These are phyloP conservation scores for Odontophorus gujanensis DNA, from an alignment of 2,113 vertebrate species.

Conservation along the genomic window DNA sequence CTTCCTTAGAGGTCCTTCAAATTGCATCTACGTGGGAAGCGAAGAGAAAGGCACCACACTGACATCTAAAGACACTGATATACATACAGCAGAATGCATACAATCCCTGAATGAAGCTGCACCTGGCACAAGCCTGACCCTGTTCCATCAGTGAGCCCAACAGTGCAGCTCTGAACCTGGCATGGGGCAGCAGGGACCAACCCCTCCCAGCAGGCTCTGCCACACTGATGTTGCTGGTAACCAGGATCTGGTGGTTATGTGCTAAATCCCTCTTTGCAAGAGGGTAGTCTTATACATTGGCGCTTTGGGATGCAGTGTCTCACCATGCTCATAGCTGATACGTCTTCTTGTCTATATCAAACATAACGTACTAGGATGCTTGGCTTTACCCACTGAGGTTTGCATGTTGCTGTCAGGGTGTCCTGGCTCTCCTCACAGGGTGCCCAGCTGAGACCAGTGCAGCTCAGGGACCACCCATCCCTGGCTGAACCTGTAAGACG, in stretches of 20 bases:
- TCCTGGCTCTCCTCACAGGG: neutral
- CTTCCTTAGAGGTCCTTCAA: neutral
- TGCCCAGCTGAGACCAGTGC: fast-evolving
- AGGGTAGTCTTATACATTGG: neutral
- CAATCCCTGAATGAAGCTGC: neutral
- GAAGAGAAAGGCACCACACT: conserved; percentile 20
- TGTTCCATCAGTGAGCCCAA: neutral
- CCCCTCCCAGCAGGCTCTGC: too few species aligned
- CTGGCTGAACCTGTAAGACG: neutral
- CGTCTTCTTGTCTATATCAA: neutral
- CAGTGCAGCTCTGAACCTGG: neutral
- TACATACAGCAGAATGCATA: neutral
- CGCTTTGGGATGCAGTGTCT: neutral
- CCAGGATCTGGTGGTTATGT: too few species aligned
- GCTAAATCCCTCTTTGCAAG: too few species aligned
- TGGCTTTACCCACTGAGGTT: too few species aligned
- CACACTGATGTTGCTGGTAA: neutral
- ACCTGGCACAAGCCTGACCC: neutral
- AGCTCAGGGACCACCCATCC: neutral
- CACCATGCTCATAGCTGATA: neutral
- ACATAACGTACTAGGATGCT: fast-evolving
- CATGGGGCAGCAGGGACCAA: neutral
- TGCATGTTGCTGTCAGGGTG: neutral
- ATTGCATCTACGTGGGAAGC: neutral
- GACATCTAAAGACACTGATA: conserved; percentile 11